These are phyloP conservation scores for Melanostoma scalare DNA, from an alignment of 2,888 invertebrate species.

Conservation along the genomic window DNA sequence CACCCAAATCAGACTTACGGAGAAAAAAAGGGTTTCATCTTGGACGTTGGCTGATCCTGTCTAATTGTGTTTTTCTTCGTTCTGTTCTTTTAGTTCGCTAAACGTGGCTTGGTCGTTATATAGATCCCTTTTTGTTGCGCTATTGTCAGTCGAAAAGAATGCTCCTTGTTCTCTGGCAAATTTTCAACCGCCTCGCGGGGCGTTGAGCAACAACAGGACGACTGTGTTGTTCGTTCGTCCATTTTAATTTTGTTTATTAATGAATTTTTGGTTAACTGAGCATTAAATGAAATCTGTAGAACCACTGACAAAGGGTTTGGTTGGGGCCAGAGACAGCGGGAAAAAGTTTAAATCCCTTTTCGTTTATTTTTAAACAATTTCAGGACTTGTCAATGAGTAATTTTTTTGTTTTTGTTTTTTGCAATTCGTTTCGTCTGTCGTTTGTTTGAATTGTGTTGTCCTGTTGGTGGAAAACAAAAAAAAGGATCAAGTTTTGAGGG, in stretches of 20 bases:
- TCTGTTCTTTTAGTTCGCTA: constrained; percentile 33
- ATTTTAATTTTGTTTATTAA: constrained; percentile 73
- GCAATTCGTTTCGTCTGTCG: constrained; percentile 43
- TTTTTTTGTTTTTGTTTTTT: constrained; percentile 38
- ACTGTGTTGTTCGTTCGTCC: constrained; percentile 51
- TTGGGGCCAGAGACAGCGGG: constrained; percentile 12
- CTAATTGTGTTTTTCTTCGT: constrained; percentile 65
- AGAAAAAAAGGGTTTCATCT: constrained; percentile 51
- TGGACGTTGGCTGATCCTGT: constrained; percentile 53
- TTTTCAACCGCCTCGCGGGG: constrained; percentile 44
- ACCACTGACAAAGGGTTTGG: constrained; percentile 51
- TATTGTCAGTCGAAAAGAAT: constrained; percentile 49
- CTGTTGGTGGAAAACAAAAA: constrained; percentile 26
- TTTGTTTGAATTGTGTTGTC: constrained; percentile 52
- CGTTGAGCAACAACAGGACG: constrained; percentile 34
- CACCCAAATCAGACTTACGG: neutral
- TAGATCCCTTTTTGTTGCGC: constrained; percentile 53
- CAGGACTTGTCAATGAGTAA: constrained; percentile 50
- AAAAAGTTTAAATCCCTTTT: constrained; percentile 65
- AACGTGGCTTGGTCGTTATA: constrained; percentile 35
- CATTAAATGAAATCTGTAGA: constrained; percentile 72
- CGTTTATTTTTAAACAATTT: constrained; percentile 42
- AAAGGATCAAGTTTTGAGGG: constrained; percentile 33
- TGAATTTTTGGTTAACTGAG: constrained; percentile 73
- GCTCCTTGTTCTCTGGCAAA: constrained; percentile 55